Percentiles rank a stretch among this genome's conserved stretches.
Conservation (phyloP, 2,797 vertebrate genomes). For the Bucorvus abyssinicus region DNA sequence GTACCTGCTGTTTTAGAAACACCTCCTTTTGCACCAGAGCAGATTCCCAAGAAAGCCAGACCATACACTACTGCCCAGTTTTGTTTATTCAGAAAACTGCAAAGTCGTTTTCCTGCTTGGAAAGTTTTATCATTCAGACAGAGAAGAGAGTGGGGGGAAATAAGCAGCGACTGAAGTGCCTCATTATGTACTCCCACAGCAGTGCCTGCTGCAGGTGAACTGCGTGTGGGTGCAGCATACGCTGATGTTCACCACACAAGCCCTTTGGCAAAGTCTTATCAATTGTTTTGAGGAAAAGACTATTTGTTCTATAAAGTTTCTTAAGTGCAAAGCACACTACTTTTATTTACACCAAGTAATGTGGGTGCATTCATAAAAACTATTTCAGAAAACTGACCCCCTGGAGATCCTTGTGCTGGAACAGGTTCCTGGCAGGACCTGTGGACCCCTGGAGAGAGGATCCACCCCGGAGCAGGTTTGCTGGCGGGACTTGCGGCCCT, state of each 20-base stretch:
- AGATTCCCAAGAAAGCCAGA: neutral
- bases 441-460: too few species aligned
- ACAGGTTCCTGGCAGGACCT: too few species aligned
- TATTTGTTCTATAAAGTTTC: neutral
- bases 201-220: neutral
- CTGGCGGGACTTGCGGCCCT: too few species aligned
- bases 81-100: neutral
- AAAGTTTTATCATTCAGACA: neutral
- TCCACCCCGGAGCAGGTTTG: too few species aligned
- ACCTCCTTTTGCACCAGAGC: neutral
- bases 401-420: too few species aligned
- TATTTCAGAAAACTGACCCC: neutral
- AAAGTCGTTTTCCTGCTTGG: neutral
- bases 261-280: neutral
- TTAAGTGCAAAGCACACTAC: neutral
- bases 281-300: neutral
- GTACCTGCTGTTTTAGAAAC: neutral
- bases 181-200: neutral
- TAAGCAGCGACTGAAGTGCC: neutral
- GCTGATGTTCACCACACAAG: neutral
- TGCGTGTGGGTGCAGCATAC: neutral
- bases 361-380: neutral
- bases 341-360: neutral
- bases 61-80: neutral
- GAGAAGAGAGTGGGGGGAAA: accelerated